phyloP scores from a whole-genome alignment of 1,140 invertebrate genomes.

The Diabrotica virgifera region DNA sequence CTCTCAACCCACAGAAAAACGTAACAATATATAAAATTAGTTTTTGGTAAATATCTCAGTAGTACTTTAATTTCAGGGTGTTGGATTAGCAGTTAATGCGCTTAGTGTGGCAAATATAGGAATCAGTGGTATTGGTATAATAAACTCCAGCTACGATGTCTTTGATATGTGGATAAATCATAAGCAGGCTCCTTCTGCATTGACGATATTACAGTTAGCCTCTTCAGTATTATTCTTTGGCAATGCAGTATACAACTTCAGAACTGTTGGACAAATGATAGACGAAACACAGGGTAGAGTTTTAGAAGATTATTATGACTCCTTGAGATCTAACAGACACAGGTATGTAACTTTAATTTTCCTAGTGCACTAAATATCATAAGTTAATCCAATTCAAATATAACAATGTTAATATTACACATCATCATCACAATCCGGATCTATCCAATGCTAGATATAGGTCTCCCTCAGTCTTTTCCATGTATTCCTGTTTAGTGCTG shows the following conservation, averaged over 20 bases:
- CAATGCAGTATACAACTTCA: conserved; percentile 45
- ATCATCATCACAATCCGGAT: too few relatives aligned
- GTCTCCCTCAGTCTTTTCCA: too few relatives aligned
- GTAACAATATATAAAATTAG: too few relatives aligned
- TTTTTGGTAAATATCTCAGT: too few relatives aligned
- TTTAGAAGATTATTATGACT: conserved; percentile 35
- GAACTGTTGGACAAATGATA: conserved; percentile 41
- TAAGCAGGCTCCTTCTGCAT: conserved; percentile 30
- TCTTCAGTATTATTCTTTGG: conserved; percentile 48
- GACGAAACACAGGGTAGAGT: conserved; percentile 42
- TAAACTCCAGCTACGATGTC: conserved; percentile 40
- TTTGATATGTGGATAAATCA: conserved; percentile 31
- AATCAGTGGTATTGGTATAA: conserved; percentile 32
- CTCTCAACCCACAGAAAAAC: too few relatives aligned
- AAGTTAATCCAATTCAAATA: too few relatives aligned
- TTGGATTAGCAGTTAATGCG: conserved; percentile 33
- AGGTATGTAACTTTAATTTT: conserved; percentile 20
- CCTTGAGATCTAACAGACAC: conserved; percentile 43
- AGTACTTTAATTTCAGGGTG: conserved; percentile 27
- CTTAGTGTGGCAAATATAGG: conserved; percentile 37
- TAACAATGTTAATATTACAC: too few relatives aligned
- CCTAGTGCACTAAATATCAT: too few relatives aligned
- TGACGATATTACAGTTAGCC: conserved; percentile 44
- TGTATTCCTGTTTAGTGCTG: too few relatives aligned
- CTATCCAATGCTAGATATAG: too few relatives aligned